A percentile compares a stretch with the other conserved stretches of the same genome.
Evolutionary conservation across 2,888 invertebrate genomes (phyloP).

Genomic region (Cactoblastis cactorum): DNA sequence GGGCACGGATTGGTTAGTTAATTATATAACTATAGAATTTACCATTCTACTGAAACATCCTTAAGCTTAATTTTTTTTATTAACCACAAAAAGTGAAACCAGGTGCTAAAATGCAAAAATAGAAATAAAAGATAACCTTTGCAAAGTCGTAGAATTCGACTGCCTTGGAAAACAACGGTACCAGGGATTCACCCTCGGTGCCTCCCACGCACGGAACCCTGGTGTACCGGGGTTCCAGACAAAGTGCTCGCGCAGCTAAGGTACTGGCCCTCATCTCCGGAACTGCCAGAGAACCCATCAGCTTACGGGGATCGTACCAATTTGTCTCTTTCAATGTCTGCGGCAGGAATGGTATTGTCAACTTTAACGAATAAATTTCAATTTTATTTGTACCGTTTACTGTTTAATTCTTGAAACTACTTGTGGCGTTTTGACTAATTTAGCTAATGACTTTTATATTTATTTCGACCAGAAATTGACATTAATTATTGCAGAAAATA

Average conservation of each 20-base stretch:
- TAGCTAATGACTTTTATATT: too few relatives aligned
- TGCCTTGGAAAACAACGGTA: constrained; percentile 67
- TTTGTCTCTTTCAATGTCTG: constrained; percentile 67
- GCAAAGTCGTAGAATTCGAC: constrained; percentile 64
- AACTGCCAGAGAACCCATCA: constrained; percentile 65
- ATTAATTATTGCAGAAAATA: too few relatives aligned
- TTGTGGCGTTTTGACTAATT: too few relatives aligned
- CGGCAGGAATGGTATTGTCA: not conserved
- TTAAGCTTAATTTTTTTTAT: too few relatives aligned
- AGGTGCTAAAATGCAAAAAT: too few relatives aligned
- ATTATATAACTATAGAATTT: too few relatives aligned
- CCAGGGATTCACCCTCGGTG: constrained; percentile 59
- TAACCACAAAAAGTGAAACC: not conserved
- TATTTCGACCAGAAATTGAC: too few relatives aligned
- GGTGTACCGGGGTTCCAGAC: constrained; percentile 60
- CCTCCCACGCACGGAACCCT: constrained; percentile 68
- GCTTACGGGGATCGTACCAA: constrained; percentile 61
- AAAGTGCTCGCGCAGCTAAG: constrained; percentile 58
- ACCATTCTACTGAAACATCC: too few relatives aligned
- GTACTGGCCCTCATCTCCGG: constrained; percentile 71
- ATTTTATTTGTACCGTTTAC: too few relatives aligned
- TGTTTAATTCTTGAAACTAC: too few relatives aligned
- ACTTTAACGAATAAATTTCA: not conserved
- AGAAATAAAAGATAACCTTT: constrained; percentile 35
- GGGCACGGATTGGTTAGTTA: too few relatives aligned